A percentile compares a stretch with the other conserved stretches of the same genome.
Conservation (phyloP, 2,888 invertebrate genomes). For the Eubasilissa splendida region DNA sequence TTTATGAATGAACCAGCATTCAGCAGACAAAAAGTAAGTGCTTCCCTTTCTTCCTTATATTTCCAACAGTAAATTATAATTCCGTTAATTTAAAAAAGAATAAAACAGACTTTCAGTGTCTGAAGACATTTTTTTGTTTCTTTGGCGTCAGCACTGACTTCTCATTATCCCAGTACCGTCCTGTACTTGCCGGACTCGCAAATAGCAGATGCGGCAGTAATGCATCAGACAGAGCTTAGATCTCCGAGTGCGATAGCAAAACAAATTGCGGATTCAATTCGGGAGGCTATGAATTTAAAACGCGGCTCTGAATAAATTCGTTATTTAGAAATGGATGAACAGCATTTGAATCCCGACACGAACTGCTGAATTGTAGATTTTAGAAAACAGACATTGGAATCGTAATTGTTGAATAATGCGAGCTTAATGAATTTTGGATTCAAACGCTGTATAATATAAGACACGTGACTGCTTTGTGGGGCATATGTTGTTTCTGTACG, state of each 20-base stretch:
- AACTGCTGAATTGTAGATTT: constrained; percentile 9
- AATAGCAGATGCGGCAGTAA: constrained; percentile 4
- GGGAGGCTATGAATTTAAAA: background rate
- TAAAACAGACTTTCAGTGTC: no score
- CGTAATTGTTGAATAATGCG: constrained; percentile 13
- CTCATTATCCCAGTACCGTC: background rate
- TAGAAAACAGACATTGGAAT: constrained; percentile 1
- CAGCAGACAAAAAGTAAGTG: no score
- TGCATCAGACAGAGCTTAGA: background rate
- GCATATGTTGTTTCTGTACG: no score
- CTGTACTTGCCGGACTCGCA: no score
- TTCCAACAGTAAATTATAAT: no score
- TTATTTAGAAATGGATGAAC: constrained; percentile 18
- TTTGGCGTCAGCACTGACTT: background rate
- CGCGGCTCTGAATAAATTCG: background rate
- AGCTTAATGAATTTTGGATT: constrained; percentile 8
- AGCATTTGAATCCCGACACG: constrained; percentile 9
- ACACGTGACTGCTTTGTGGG: background rate
- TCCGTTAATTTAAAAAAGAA: no score
- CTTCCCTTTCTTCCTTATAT: no score
- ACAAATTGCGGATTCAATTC: constrained; percentile 9
- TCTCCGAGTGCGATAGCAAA: constrained; percentile 2
- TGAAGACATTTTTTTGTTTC: no score
- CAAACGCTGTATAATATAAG: background rate
- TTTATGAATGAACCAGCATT: no score